These are phyloP conservation scores for Rhea americana DNA, from an alignment of 2,113 vertebrate species.

Conservation along the genomic window DNA sequence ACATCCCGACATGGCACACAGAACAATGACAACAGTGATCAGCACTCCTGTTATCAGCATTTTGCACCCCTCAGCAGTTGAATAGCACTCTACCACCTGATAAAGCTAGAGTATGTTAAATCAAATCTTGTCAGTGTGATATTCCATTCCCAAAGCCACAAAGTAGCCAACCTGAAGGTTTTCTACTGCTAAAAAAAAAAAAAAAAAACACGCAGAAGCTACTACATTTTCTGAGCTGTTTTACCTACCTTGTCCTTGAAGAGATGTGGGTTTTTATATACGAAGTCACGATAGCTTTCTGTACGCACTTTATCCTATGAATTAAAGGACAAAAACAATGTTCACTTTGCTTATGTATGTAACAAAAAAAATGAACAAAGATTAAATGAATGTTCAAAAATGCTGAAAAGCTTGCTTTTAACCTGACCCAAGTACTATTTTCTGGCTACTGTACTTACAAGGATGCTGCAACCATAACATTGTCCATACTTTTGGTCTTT, in stretches of 20 bases:
- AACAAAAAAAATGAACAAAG: neutral
- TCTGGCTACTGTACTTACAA: neutral
- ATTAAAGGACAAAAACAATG: neutral
- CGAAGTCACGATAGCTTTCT: conserved; percentile 94
- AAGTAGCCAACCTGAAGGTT: neutral
- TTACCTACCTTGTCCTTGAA: conserved; percentile 94
- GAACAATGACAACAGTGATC: conserved; percentile 53
- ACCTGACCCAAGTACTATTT: neutral
- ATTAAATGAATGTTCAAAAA: neutral
- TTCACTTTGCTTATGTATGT: neutral
- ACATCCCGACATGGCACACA: conserved; percentile 47
- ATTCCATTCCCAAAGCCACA: neutral
- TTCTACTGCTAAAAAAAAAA: neutral
- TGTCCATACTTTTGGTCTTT: neutral
- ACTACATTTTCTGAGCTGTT: neutral
- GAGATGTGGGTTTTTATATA: conserved; percentile 88
- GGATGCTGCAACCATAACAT: neutral
- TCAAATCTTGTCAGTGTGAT: conserved; percentile 53
- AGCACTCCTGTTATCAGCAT: conserved; percentile 81
- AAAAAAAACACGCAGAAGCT: neutral
- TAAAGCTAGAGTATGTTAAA: conserved; percentile 76
- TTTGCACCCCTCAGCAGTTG: conserved; percentile 73
- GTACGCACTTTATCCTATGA: conserved; percentile 92
- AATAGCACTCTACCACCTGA: conserved; percentile 65
- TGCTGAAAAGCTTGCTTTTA: neutral